Base-by-base conservation (phyloP, 2,113 vertebrate genomes). In the Sciurus niger region DNA sequence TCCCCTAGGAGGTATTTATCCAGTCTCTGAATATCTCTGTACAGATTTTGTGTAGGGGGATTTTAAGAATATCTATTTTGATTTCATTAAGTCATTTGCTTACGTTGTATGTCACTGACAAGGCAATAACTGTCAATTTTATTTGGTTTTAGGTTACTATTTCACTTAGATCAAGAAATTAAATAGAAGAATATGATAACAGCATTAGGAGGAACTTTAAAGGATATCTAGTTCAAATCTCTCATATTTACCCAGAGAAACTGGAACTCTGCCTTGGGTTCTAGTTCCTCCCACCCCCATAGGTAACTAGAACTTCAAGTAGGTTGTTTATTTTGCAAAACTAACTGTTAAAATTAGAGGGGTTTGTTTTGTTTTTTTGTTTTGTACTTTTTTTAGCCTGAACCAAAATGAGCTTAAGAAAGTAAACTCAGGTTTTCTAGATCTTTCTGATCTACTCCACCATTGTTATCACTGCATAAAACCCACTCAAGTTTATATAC, bases 221-320 rank as follows among this genome's bases (percentile, higher is more conserved):
- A 89, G 22, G 25, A 65, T 30, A 1, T 77, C 32, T 74, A 58
- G 17, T 51, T 96, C 43, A 80, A 76, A 76, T 5, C 1, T 51
- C 90, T 93, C 34, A n/a, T 93, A 84, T 60, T 95, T 86, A 84
- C 7, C 22, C 18, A 90, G 12, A 85, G 84, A 85, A 82, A 83
- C 0, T 28, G 34, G 43, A 77, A 86, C 4, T 5, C 43, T 94
- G 6, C 25, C 32, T 60, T 96, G 43, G 6, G 4, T 82, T 84
- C 51, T 43, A 37, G 17, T 67, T 40, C 40, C 40, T 40, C 40
- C 40, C 40, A 40, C 40, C 34, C 6, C 8, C 1, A 73, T 24
- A 28, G 65, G 72, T 48, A 84, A 73, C 46, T 89, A 13, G n/a
- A 95, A 93, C 55, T 77, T 88, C 34, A 96, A 67, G 28, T 84